phyloP scores from a whole-genome alignment of 2,113 vertebrate genomes.

The Motacilla alba region DNA sequence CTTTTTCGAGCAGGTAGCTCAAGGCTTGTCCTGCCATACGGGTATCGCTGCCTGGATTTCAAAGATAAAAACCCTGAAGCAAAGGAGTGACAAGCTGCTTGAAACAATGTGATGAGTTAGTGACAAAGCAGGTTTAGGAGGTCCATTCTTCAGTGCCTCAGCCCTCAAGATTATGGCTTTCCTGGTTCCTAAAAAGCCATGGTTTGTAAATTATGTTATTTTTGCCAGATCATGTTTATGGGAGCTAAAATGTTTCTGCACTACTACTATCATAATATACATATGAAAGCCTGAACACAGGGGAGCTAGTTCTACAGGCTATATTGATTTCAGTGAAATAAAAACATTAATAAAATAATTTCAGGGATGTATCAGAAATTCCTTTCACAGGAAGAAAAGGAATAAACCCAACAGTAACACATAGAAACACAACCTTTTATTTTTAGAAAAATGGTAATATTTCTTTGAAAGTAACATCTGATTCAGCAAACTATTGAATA shows the following conservation, averaged over 20 bases:
- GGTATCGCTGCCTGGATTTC: not conserved
- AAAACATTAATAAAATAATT: not conserved
- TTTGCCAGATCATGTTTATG: not conserved
- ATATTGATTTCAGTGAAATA: not conserved
- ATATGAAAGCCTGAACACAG: not conserved
- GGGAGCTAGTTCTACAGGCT: not conserved
- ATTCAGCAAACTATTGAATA: slow-evolving; percentile 66
- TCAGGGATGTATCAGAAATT: not conserved
- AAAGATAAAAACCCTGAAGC: not conserved
- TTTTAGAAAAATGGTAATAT: slow-evolving; percentile 38
- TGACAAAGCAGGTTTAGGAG: not conserved
- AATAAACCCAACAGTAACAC: not conserved
- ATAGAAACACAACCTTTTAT: not conserved
- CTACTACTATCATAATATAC: not conserved
- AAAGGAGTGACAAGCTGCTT: not conserved
- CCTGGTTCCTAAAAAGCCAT: not conserved
- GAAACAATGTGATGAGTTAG: not conserved
- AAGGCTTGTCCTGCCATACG: not conserved
- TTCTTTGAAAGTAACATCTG: slow-evolving; percentile 31
- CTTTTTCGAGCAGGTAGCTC: not conserved
- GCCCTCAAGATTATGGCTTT: not conserved
- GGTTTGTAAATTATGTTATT: not conserved
- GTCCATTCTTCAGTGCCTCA: not conserved
- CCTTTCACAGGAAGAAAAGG: not conserved
- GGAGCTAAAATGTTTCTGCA: not conserved